These are phyloP conservation scores for Antheraea yamamai DNA, from an alignment of 2,888 invertebrate species.

Conservation along the genomic window DNA sequence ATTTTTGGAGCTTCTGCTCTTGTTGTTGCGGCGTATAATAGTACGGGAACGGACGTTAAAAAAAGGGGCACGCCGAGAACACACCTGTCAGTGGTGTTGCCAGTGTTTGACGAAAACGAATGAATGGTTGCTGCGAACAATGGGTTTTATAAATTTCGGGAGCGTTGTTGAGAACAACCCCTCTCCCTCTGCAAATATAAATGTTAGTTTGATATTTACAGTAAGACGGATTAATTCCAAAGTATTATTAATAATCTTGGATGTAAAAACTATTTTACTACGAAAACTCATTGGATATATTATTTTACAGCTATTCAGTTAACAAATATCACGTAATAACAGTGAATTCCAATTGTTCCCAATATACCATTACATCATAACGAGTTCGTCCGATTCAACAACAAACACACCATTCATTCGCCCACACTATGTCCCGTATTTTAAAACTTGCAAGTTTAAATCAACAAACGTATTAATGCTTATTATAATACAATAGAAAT, in stretches of 20 bases:
- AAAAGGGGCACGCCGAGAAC: slow-evolving; percentile 81
- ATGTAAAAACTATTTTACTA: slow-evolving; percentile 11
- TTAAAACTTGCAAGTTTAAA: slow-evolving; percentile 7
- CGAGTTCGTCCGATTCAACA: slow-evolving; percentile 72
- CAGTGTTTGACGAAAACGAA: slow-evolving; percentile 78
- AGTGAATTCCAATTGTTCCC: slow-evolving; percentile 53
- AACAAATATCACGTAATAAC: slow-evolving; percentile 31
- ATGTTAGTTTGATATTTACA: not conserved
- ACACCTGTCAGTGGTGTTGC: slow-evolving; percentile 81
- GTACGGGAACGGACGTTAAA: slow-evolving; percentile 77
- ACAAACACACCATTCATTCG: slow-evolving; percentile 70
- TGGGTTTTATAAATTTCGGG: slow-evolving; percentile 61
- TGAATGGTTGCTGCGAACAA: slow-evolving; percentile 70
- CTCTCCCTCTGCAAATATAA: slow-evolving; percentile 6
- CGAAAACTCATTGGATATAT: slow-evolving; percentile 22
- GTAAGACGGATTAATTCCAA: not conserved
- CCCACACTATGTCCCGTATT: slow-evolving; percentile 49
- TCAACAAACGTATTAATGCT: slow-evolving; percentile 20
- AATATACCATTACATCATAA: slow-evolving; percentile 71
- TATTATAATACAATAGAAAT: slow-evolving; percentile 20
- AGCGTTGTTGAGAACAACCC: slow-evolving; percentile 15
- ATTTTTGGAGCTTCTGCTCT: slow-evolving; percentile 1
- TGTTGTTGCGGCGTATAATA: not conserved
- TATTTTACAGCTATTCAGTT: slow-evolving; percentile 12
- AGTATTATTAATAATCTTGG: not conserved